Conservation (phyloP, 1,140 invertebrate genomes). For the Tetramorium alpestre region DNA sequence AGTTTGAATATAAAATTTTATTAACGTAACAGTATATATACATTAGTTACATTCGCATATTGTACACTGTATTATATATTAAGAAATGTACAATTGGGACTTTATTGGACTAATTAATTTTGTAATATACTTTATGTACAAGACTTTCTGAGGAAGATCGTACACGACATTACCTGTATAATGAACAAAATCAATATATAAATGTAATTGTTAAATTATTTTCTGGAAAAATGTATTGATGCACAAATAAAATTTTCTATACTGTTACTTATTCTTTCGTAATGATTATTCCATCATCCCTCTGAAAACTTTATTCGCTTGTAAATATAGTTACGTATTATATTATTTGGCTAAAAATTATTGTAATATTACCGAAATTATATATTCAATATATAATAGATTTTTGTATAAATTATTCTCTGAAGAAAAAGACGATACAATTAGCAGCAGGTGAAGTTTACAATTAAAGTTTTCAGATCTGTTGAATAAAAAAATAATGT, state of each 20-base stretch:
- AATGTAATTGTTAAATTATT: not conserved
- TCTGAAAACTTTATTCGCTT: not conserved
- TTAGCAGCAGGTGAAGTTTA: not conserved
- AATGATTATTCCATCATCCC: not conserved
- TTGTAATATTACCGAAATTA: not conserved
- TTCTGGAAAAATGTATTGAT: not conserved
- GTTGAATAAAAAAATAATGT: conserved; percentile 12
- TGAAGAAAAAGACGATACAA: not conserved
- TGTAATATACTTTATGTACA: conserved; percentile 32
- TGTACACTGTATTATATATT: conserved; percentile 16
- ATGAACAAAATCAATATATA: not conserved
- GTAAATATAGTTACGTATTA: not conserved
- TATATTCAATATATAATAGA: not conserved
- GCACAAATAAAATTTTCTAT: conserved; percentile 45
- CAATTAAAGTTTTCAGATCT: conserved; percentile 2
- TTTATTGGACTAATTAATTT: conserved; percentile 6
- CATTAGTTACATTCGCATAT: conserved; percentile 50
- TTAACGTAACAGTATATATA: conserved; percentile 42
- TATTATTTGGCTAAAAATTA: not conserved
- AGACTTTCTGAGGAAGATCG: conserved; percentile 13
- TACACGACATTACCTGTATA: conserved; percentile 1
- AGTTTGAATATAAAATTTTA: conserved; percentile 49
- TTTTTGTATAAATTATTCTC: not conserved
- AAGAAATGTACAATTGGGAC: conserved; percentile 20
- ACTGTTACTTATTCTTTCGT: conserved; percentile 15